A percentile compares a stretch with the other conserved stretches of the same genome.
Conservation (phyloP, 2,797 vertebrate species). For the Hirundo rustica region DNA sequence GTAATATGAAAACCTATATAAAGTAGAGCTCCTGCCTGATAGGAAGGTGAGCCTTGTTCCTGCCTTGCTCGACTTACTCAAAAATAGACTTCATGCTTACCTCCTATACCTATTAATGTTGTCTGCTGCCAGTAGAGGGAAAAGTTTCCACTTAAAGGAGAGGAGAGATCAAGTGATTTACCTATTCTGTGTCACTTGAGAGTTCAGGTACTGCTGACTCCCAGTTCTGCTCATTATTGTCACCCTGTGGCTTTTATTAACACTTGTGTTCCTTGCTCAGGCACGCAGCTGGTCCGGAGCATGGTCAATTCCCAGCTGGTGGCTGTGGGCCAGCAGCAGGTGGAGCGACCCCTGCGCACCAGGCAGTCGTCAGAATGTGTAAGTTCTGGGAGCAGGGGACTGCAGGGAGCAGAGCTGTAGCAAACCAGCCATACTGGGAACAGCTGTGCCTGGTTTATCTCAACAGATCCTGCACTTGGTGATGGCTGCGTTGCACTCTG, state of each 20-base stretch:
- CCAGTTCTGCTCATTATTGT: background rate
- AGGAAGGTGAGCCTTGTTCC: background rate
- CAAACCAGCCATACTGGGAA: background rate
- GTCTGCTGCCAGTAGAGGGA: background rate
- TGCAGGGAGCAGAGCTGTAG: background rate
- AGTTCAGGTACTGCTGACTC: background rate
- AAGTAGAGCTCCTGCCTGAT: background rate
- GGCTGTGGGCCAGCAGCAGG: conserved; percentile 73
- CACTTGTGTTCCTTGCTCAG: conserved; percentile 68
- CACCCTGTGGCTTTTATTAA: background rate
- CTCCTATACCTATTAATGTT: background rate
- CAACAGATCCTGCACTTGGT: background rate
- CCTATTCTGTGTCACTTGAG: background rate
- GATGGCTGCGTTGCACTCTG: background rate
- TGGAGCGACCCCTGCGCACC: conserved; percentile 83
- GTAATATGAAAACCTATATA: background rate
- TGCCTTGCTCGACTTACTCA: background rate
- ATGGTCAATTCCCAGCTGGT: conserved; percentile 89
- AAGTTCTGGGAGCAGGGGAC: conserved; percentile 71
- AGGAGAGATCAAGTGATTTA: background rate
- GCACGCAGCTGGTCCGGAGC: conserved; percentile 85
- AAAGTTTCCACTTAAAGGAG: background rate
- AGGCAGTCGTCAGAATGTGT: conserved; percentile 94
- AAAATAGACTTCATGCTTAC: background rate
- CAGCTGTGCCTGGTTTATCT: background rate